A percentile compares a stretch with the other conserved stretches of the same genome.
phyloP scores from a whole-genome alignment of 2,113 vertebrate genomes.

The Charadrius vociferus region DNA sequence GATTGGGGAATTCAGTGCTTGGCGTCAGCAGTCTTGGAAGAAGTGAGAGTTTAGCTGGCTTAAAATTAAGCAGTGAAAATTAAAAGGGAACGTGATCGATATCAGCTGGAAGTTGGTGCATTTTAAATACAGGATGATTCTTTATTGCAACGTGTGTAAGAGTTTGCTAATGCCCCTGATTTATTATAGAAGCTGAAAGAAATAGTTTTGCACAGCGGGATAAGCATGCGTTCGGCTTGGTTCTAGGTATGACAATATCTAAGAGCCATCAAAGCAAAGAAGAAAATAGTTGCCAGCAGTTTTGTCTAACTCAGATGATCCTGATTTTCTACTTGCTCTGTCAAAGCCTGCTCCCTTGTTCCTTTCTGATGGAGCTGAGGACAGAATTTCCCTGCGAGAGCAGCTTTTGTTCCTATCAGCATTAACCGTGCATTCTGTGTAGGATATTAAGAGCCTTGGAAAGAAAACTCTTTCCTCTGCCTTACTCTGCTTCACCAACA shows the following conservation, averaged over 20 bases:
- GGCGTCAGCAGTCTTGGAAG: background rate
- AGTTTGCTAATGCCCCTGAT: background rate
- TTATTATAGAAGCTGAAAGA: background rate
- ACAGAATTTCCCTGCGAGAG: background rate
- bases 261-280: background rate
- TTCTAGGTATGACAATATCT: conserved; percentile 23
- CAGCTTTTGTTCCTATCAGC: background rate
- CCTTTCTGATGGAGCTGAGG: background rate
- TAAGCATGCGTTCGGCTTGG: background rate
- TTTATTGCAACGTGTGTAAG: background rate
- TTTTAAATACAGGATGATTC: background rate
- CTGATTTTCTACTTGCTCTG: background rate
- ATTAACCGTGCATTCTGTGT: background rate
- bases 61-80: background rate
- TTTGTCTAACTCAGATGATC: background rate
- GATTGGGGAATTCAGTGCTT: background rate
- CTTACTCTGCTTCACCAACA: background rate
- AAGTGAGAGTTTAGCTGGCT: background rate
- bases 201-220: background rate
- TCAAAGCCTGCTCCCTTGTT: background rate
- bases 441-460: background rate
- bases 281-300: background rate
- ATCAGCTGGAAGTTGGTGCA: background rate
- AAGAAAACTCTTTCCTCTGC: background rate
- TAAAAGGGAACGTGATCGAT: rapidly evolving